phyloP scores from a whole-genome alignment of 2,113 vertebrate genomes.

The Cariama cristata region DNA sequence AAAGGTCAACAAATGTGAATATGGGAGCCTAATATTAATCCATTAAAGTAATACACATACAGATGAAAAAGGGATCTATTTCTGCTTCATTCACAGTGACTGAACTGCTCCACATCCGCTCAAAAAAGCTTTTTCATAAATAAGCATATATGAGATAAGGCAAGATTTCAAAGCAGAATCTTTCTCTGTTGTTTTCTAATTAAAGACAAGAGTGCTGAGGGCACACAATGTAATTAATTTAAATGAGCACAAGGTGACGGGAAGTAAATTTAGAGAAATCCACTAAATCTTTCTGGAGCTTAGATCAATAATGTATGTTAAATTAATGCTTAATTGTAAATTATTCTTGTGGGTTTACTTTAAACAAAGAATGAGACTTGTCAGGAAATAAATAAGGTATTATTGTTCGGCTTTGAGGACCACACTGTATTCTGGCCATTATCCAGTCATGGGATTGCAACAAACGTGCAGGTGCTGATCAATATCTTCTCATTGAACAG shows the following conservation, averaged over 20 bases:
- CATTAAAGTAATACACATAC: background rate
- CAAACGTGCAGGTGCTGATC: background rate
- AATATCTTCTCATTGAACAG: background rate
- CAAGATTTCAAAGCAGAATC: background rate
- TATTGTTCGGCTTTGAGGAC: background rate
- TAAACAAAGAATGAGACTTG: background rate
- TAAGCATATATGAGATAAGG: background rate
- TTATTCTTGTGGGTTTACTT: background rate
- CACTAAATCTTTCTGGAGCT: background rate
- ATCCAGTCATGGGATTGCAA: background rate
- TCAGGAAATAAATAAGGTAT: background rate
- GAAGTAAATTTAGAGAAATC: background rate
- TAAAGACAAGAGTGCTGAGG: background rate
- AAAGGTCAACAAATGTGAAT: slow-evolving; percentile 13
- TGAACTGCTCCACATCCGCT: background rate
- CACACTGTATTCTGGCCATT: background rate
- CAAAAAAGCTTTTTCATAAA: background rate
- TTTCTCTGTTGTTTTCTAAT: background rate
- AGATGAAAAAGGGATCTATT: background rate
- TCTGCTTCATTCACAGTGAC: background rate
- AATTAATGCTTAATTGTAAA: background rate
- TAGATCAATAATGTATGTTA: background rate
- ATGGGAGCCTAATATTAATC: background rate
- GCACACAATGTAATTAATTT: background rate
- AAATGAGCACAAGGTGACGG: background rate